A percentile compares a stretch with the other conserved stretches of the same genome.
These are phyloP conservation scores for Pachyseris speciosa DNA, from an alignment of 64 coral and sea anemone genomes.

Conservation along the genomic window DNA sequence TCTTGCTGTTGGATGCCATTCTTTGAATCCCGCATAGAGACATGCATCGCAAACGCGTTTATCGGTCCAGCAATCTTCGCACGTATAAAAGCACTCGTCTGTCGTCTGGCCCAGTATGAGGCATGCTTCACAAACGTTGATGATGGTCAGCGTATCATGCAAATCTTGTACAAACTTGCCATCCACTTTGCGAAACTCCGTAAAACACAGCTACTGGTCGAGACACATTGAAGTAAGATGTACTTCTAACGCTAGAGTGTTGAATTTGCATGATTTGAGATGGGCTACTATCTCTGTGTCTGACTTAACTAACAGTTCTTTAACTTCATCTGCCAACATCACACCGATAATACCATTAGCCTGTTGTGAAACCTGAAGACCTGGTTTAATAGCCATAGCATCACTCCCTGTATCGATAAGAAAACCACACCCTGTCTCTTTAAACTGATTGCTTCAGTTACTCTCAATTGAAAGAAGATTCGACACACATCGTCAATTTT, in stretches of 20 bases:
- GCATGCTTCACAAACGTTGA: conserved; percentile 8
- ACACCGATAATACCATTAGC: conserved; percentile 14
- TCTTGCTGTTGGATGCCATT: conserved; percentile 23
- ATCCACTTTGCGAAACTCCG: conserved; percentile 3
- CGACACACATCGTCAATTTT: conserved; percentile 12
- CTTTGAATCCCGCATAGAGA: neutral
- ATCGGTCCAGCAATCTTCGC: neutral
- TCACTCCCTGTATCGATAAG: conserved; percentile 32
- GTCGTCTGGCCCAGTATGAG: neutral
- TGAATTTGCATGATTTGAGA: conserved; percentile 28
- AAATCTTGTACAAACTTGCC: conserved; percentile 21
- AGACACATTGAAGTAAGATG: conserved; percentile 42
- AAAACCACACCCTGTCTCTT: conserved; percentile 26
- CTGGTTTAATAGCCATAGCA: conserved; percentile 55
- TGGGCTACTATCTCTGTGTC: neutral
- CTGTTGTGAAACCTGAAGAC: conserved; percentile 31
- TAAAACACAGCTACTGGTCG: conserved; percentile 15
- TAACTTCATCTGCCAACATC: neutral
- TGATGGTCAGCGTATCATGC: too few relatives aligned
- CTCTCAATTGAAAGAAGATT: conserved; percentile 18
- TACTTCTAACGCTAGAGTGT: neutral
- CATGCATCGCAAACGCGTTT: conserved; percentile 4
- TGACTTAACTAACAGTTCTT: conserved; percentile 14
- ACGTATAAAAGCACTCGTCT: conserved; percentile 6
- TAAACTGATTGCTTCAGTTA: neutral